A percentile compares a stretch with the other conserved stretches of the same genome.
These are phyloP conservation scores for Ophraella communa DNA, from an alignment of 2,888 invertebrate genomes.

Conservation along the genomic window DNA sequence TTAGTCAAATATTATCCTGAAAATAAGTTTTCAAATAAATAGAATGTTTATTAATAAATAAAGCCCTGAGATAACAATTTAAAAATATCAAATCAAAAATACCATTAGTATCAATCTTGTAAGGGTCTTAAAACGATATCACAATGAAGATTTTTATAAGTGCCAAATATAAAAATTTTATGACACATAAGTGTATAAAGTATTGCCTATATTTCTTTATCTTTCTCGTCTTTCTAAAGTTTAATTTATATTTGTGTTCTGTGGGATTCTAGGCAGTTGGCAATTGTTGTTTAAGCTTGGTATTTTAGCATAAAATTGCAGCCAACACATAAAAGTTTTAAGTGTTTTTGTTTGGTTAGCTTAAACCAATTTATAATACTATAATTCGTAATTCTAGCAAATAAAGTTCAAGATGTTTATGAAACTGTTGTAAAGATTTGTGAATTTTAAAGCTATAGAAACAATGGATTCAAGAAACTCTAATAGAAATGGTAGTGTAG, in stretches of 20 bases:
- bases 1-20: not conserved
- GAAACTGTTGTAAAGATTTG: not conserved
- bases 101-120: too few relatives aligned
- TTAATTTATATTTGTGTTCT: too few relatives aligned
- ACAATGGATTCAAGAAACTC: conserved; percentile 56
- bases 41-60: not conserved
- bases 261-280: not conserved
- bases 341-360: not conserved
- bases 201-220: too few relatives aligned
- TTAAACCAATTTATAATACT: not conserved
- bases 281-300: not conserved
- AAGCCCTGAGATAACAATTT: too few relatives aligned
- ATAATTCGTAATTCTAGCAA: not conserved
- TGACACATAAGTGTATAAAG: too few relatives aligned
- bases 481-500: conserved; percentile 57
- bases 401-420: not conserved
- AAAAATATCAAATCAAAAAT: too few relatives aligned
- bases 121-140: too few relatives aligned
- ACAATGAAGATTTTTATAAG: too few relatives aligned
- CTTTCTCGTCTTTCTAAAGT: too few relatives aligned
- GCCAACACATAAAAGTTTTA: not conserved
- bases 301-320: not conserved
- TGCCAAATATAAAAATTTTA: too few relatives aligned
- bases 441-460: conserved; percentile 6
- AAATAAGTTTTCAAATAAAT: not conserved